Evolutionary conservation across 2,113 vertebrate genomes (phyloP).

Genomic region (Notothenia rossii): DNA sequence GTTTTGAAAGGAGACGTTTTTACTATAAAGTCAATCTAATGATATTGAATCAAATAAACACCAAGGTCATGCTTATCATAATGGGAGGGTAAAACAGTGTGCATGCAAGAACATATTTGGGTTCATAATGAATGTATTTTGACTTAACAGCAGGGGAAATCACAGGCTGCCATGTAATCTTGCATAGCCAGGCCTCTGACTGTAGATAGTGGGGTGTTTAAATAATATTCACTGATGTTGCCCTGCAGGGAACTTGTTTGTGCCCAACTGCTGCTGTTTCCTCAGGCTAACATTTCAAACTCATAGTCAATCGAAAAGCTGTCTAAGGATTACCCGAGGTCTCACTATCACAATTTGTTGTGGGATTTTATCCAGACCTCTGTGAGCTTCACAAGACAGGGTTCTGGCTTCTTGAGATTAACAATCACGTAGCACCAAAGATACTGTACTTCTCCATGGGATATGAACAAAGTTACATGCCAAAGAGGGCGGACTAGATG

Average conservation of each 20-base stretch:
- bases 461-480: constrained; percentile 34
- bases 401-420: constrained; percentile 29
- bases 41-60: not conserved
- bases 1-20: no score
- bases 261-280: not conserved
- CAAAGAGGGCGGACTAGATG: constrained; percentile 45
- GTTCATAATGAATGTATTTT: constrained; percentile 8
- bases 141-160: constrained; percentile 1
- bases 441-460: constrained; percentile 33
- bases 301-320: constrained; percentile 6
- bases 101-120: not conserved
- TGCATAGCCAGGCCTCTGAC: no score
- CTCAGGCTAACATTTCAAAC: constrained; percentile 30
- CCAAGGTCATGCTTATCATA: not conserved
- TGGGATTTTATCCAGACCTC: constrained; percentile 36
- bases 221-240: constrained; percentile 6
- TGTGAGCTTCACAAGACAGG: not conserved
- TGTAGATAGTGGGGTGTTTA: not conserved
- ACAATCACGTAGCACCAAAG: constrained; percentile 9
- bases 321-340: constrained; percentile 26
- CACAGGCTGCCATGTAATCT: not conserved
- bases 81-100: not conserved
- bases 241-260: constrained; percentile 3
- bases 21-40: no score
- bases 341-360: constrained; percentile 25